phyloP scores from a whole-genome alignment of 2,888 invertebrate genomes.

The Chrysina gloriosa region DNA sequence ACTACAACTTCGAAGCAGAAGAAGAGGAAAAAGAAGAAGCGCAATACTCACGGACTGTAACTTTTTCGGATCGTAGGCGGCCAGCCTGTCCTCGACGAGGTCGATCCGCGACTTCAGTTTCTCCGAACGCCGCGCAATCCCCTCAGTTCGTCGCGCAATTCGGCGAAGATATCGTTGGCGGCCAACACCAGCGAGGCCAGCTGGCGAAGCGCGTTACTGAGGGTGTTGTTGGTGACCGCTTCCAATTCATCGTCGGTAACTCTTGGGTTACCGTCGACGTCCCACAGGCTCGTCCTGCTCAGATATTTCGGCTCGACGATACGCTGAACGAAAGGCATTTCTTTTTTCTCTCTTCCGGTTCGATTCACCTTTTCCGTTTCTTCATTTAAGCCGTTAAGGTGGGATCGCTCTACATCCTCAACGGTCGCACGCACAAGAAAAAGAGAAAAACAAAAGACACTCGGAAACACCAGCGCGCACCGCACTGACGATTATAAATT shows the following conservation, averaged over 20 bases:
- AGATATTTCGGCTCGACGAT: slow-evolving; percentile 85
- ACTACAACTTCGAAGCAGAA: too few relatives aligned
- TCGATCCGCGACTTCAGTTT: slow-evolving; percentile 77
- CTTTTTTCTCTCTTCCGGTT: too few relatives aligned
- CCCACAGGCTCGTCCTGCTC: slow-evolving; percentile 75
- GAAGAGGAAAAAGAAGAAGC: too few relatives aligned
- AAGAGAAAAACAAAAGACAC: background rate
- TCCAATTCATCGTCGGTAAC: slow-evolving; percentile 83
- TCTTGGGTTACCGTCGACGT: slow-evolving; percentile 70
- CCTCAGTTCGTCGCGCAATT: slow-evolving; percentile 81
- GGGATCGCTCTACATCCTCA: too few relatives aligned
- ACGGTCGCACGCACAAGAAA: background rate
- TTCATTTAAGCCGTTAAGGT: slow-evolving; percentile 1
- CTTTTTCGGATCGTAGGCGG: slow-evolving; percentile 86
- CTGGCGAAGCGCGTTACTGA: slow-evolving; percentile 86
- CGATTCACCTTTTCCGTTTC: too few relatives aligned
- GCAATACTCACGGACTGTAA: slow-evolving; percentile 96
- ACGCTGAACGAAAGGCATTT: slow-evolving; percentile 90
- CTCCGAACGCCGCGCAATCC: slow-evolving; percentile 80
- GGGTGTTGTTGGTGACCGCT: slow-evolving; percentile 87
- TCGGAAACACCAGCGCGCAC: too few relatives aligned
- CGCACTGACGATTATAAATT: too few relatives aligned
- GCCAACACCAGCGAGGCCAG: slow-evolving; percentile 85
- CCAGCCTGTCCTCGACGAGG: slow-evolving; percentile 77
- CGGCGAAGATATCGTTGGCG: slow-evolving; percentile 88